A percentile compares a stretch with the other conserved stretches of the same genome.
phyloP scores from a whole-genome alignment of 2,797 vertebrate species.

The Mus minutoides region DNA sequence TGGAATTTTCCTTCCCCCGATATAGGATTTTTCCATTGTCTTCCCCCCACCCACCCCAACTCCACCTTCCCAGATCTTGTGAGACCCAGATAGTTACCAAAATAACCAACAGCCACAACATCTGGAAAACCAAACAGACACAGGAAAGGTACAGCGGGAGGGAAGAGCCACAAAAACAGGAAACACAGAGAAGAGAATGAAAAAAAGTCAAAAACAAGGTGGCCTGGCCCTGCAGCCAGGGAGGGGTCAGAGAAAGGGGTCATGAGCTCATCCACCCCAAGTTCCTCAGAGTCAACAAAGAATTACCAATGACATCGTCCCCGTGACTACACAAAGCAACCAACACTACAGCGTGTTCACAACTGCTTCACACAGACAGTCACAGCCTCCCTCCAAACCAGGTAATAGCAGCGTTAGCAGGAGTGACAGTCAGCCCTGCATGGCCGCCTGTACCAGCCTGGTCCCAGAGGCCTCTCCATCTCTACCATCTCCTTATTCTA shows the following conservation, averaged over 20 bases:
- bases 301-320: conserved; percentile 75
- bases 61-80: conserved; percentile 71
- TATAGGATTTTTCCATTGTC: conserved; percentile 84
- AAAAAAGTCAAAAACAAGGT: conserved; percentile 88
- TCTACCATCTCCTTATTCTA: not conserved
- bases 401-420: not conserved
- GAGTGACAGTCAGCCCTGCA: fast-evolving
- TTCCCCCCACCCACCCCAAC: conserved; percentile 48
- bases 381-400: not conserved
- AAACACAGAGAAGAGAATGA: conserved; percentile 86
- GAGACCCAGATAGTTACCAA: conserved; percentile 85
- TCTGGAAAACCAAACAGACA: conserved; percentile 88
- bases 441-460: not conserved
- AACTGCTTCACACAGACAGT: conserved; percentile 47
- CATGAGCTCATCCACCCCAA: conserved; percentile 70
- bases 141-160: conserved; percentile 88
- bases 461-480: not conserved
- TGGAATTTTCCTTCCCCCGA: conserved; percentile 73
- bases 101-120: conserved; percentile 85
- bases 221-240: not conserved
- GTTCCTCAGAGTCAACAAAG: conserved; percentile 86
- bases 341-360: conserved; percentile 71
- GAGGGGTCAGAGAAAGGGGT: conserved; percentile 69
- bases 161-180: conserved; percentile 89
- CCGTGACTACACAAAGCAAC: conserved; percentile 72